Base-by-base conservation (phyloP, 1,140 invertebrate genomes). In the Zaprionus lachaisei region DNA sequence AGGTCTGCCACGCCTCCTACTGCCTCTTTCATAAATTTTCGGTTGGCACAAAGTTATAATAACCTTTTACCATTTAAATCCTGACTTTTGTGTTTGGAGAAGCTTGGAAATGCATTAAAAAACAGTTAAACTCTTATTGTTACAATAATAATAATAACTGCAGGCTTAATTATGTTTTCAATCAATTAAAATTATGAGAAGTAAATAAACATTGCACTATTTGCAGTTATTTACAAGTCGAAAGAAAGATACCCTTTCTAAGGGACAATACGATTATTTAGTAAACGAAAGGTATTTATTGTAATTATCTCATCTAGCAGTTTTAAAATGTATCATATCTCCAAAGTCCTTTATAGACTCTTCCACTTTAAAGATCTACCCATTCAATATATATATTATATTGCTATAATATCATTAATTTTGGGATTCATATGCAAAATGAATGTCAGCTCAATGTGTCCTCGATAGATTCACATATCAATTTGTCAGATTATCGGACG, bases 401-500 rank as follows among this genome's bases (percentile, higher is more conserved):
- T 3, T 41, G 38, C 14, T n/a, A 5, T 41, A n/a, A 41, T n/a
- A 14, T 41, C n/a, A 12, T 17, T 5, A 5, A 26, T 17, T 55
- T 54, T 24, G 4, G 37, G 14, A 38, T 38, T 47, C 0, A 47
- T 9, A 5, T 47, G 41, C 5, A 17, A 47, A 66, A 60, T 73
- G n/a, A 58, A 68, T 24, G n/a, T 44, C 47, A 55, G 20, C 47
- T 20, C 11, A 28, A 7, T 22, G 55, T 51, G 24, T 47, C 7
- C 44, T 73, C 20, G 44, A 61, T 58, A 41, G 58, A 31, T 67
- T 54, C 20, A 54, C 31, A 20, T 55, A 47, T 58, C 24, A 68
- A 61, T 68, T 73, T 55, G 20, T 11, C 14, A 12, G n/a, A 72
- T 67, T 72, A 60, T 67, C 54, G 70, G 62, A 44, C 26, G 47